A percentile compares a stretch with the other conserved stretches of the same genome.
phyloP scores from a whole-genome alignment of 2,797 vertebrate species.

The Hephaestus fuliginosus region DNA sequence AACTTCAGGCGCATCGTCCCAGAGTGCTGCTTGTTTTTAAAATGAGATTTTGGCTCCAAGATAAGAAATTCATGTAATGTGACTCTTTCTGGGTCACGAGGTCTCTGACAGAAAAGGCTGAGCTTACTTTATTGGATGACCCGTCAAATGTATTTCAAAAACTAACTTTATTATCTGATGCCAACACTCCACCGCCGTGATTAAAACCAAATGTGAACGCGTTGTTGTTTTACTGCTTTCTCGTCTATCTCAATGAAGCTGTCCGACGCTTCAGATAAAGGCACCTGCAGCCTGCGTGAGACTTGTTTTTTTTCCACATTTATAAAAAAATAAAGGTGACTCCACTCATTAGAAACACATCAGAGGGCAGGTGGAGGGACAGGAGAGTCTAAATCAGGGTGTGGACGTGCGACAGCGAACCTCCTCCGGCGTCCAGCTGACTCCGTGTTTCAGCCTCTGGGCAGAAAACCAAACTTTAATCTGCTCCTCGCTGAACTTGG shows the following conservation, averaged over 20 bases:
- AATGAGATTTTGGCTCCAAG: background rate
- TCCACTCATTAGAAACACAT: background rate
- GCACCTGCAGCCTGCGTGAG: background rate
- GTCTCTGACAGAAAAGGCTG: background rate
- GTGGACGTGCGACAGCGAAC: constrained; percentile 39
- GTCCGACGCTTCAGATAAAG: background rate
- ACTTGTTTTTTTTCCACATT: background rate
- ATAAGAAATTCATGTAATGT: background rate
- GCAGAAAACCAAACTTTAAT: constrained; percentile 99
- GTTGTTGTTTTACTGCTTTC: too few relatives aligned
- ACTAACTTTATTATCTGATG: background rate
- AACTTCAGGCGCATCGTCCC: background rate
- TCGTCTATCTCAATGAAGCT: background rate
- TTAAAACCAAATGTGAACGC: too few relatives aligned
- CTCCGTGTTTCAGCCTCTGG: constrained; percentile 96
- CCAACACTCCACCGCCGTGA: background rate
- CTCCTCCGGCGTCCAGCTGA: constrained; percentile 99
- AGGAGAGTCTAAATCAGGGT: background rate
- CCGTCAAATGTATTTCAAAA: background rate
- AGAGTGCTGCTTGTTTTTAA: background rate
- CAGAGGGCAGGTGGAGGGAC: background rate
- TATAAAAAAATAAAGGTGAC: background rate
- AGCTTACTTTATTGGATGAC: background rate
- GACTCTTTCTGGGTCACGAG: background rate
- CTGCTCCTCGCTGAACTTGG: constrained; percentile 97